These are phyloP conservation scores for Sinhomidia bicolor DNA, from an alignment of 2,888 invertebrate genomes.

Conservation along the genomic window DNA sequence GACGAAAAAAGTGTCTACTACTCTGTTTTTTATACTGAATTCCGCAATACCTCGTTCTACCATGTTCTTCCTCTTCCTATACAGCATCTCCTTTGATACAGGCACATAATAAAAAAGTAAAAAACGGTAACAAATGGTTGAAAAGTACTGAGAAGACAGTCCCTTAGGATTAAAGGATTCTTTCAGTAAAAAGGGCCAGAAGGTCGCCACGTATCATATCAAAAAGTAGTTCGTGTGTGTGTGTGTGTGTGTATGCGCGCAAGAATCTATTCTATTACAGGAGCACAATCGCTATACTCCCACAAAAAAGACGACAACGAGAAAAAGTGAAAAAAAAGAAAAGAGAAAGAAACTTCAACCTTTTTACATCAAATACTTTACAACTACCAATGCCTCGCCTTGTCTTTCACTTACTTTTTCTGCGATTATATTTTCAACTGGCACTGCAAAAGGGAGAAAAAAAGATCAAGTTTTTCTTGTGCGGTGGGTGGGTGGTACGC, in stretches of 20 bases:
- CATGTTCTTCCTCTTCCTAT: neutral
- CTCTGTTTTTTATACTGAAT: slow-evolving; percentile 19
- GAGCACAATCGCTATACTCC: neutral
- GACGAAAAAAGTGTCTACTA: neutral
- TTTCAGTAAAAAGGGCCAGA: slow-evolving; percentile 51
- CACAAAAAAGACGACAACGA: neutral
- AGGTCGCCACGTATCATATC: slow-evolving; percentile 65
- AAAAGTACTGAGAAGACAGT: slow-evolving; percentile 58
- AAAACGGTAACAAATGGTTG: slow-evolving; percentile 57
- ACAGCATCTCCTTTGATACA: neutral
- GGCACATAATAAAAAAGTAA: slow-evolving; percentile 37
- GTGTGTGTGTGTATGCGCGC: neutral
- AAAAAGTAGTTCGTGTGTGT: neutral
- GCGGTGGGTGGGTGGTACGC: neutral
- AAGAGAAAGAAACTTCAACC: slow-evolving; percentile 21
- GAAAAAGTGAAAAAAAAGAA: slow-evolving; percentile 15
- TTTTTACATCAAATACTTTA: neutral
- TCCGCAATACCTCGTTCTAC: neutral
- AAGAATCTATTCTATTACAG: neutral
- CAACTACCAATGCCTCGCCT: neutral
- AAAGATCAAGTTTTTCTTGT: slow-evolving; percentile 23
- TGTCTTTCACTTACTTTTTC: neutral
- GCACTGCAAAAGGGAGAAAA: neutral
- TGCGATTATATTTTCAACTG: slow-evolving; percentile 13
- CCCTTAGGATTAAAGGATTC: slow-evolving; percentile 66